These are phyloP conservation scores for Pseudorectes ferrugineus DNA, from an alignment of 2,113 vertebrate species.

Conservation along the genomic window DNA sequence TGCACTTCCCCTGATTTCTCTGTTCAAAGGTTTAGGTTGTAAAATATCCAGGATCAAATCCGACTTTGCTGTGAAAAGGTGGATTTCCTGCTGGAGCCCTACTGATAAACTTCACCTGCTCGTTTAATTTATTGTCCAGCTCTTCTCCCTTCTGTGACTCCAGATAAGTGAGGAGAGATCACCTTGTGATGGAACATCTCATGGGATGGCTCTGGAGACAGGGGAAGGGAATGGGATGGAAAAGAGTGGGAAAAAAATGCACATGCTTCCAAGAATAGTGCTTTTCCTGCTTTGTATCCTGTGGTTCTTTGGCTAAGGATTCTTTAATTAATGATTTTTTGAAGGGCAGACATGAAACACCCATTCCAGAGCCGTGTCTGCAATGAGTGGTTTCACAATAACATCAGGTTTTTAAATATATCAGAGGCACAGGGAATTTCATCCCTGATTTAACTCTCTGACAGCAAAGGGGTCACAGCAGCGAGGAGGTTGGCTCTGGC, in stretches of 20 bases:
- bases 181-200: background rate
- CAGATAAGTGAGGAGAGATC: background rate
- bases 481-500: background rate
- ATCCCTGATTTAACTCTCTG: background rate
- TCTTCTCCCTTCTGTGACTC: background rate
- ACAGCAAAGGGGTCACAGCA: background rate
- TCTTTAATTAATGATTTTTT: background rate
- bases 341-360: background rate
- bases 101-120: background rate
- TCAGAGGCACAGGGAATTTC: background rate
- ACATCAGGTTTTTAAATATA: background rate
- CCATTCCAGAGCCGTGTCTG: background rate
- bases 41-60: background rate
- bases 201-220: background rate
- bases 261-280: fast-evolving
- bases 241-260: background rate
- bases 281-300: background rate
- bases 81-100: background rate
- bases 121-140: background rate
- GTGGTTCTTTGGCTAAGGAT: background rate
- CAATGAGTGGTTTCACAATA: background rate
- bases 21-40: background rate
- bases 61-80: background rate
- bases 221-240: background rate
- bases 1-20: background rate